Evolutionary conservation across 2,113 vertebrate species (phyloP).

Genomic region (Cyanocitta stelleri): DNA sequence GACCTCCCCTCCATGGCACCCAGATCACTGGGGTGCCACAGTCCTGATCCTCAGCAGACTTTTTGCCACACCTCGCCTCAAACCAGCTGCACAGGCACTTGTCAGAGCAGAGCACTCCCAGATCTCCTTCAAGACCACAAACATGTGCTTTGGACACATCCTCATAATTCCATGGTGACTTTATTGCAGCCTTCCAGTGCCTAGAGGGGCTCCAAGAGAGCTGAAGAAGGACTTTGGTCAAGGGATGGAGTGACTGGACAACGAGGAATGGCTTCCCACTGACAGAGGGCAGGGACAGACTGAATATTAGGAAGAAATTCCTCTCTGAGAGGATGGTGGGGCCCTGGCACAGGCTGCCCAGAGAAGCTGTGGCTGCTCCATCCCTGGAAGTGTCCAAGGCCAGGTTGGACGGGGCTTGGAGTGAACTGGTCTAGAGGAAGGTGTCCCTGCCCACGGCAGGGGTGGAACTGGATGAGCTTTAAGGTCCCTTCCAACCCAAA

Average conservation of each 20-base stretch:
- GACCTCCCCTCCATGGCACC: not conserved
- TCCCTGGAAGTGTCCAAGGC: not conserved
- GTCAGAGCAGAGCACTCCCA: not conserved
- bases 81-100: not conserved
- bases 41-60: not conserved
- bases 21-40: accelerated
- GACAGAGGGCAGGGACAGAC: not conserved
- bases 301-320: not conserved
- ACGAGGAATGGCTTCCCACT: not conserved
- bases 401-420: accelerated
- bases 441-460: not conserved
- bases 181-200: not conserved
- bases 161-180: not conserved
- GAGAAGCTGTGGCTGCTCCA: not conserved
- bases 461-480: not conserved
- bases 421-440: accelerated
- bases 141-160: not conserved
- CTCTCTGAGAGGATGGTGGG: not conserved
- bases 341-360: not conserved
- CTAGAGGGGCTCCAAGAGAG: not conserved
- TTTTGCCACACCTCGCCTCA: not conserved
- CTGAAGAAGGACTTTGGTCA: not conserved
- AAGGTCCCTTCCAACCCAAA: not conserved
- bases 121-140: not conserved
- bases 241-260: not conserved